phyloP scores from a whole-genome alignment of 1,140 invertebrate genomes.

The Phthorimaea operculella region DNA sequence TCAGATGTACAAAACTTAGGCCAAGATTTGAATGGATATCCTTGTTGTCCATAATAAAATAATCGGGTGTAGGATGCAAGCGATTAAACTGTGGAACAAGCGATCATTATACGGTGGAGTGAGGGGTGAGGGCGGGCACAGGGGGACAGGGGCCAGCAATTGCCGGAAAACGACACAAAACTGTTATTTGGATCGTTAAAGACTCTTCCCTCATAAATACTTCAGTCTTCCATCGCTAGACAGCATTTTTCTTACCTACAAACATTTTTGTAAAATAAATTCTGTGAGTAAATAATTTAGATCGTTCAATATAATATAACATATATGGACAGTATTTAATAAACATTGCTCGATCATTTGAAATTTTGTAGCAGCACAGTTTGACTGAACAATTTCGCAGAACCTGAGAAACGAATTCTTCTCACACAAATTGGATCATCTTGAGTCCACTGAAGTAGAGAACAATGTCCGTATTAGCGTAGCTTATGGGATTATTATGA shows the following conservation, averaged over 20 bases:
- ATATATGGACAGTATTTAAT: too few species aligned
- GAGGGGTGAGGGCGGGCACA: neutral
- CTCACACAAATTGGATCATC: too few species aligned
- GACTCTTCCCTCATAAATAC: slow-evolving; percentile 12
- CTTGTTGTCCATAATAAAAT: slow-evolving; percentile 24
- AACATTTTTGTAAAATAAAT: too few species aligned
- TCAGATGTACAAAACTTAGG: neutral
- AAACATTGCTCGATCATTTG: too few species aligned
- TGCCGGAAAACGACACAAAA: slow-evolving; percentile 31
- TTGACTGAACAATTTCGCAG: too few species aligned
- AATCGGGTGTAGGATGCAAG: slow-evolving; percentile 44
- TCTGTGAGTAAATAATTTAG: too few species aligned
- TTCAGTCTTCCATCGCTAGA: slow-evolving; percentile 9
- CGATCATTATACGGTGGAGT: slow-evolving; percentile 19
- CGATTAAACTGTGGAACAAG: slow-evolving; percentile 46
- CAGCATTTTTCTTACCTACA: neutral
- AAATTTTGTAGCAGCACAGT: too few species aligned
- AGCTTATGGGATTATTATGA: neutral
- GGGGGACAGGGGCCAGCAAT: slow-evolving; percentile 27
- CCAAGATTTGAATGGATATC: neutral
- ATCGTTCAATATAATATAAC: too few species aligned
- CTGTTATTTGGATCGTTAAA: slow-evolving; percentile 32
- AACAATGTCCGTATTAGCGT: neutral
- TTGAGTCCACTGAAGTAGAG: too few species aligned
- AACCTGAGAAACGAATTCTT: too few species aligned